Evolutionary conservation across 2,113 vertebrate genomes (phyloP), one percentile per base, ranked within the genome.

Genomic region (Calyptomena viridis): DNA sequence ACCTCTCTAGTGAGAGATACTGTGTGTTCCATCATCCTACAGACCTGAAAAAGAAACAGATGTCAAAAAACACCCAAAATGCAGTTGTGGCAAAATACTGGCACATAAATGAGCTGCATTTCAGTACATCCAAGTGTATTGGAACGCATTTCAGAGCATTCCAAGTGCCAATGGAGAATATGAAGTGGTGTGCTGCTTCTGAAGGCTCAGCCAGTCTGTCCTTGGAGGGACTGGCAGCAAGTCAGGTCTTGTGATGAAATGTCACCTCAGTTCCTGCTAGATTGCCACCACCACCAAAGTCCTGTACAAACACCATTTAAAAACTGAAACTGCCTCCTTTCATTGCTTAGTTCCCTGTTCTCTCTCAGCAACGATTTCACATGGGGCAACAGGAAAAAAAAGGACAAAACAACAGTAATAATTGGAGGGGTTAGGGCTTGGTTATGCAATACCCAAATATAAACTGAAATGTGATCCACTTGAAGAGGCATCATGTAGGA

Each of bases 401-500:
- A 75, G 20, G 39, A 84, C 30, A 66, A 84, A 87, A 95, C 49
- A 90, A 92, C 35, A 6, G 58, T 84, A 83, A 39, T 20, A 31
- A 75, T 85, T 90, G 90, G 44, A 89, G 9, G 9, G 58, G 90
- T 82, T 86, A 94, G 79, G 53, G 62, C 84, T 59, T 59, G 39
- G 77, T 90, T 92, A 85, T 91, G 91, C 95, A 88, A 95, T 39
- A 66, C 90, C 87, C 89, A 84, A 73, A 94, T 95, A 97, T 84
- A 91, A 97, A 95, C 96, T 92, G 93, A 80, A 95, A 94, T 30
- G 17, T 3, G 87, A 95, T 81, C 49, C 10, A 4, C 40, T n/a
- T 50, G 92, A 81, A 77, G 93, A 46, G 14, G 4, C 79, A 9
- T 93, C 86, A 79, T 35, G 3, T 7, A 17, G 81, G 47, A 35